Percentiles rank a stretch among this genome's conserved stretches.
Conservation (phyloP, 2,113 vertebrate genomes). For the Salvelinus alpinus region DNA sequence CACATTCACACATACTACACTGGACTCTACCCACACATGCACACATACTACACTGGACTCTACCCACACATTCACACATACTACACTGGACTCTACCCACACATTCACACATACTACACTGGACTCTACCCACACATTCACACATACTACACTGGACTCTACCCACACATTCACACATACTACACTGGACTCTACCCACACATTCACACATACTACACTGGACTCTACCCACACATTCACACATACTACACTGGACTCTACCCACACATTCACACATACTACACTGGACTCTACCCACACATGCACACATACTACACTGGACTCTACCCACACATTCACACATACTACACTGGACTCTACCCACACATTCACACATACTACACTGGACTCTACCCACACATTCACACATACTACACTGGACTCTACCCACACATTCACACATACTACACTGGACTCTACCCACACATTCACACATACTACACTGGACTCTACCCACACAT, state of each 20-base stretch:
- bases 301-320: neutral
- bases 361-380: conserved; percentile 4
- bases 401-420: neutral
- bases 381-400: neutral
- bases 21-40: neutral
- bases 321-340: neutral
- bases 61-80: neutral
- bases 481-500: neutral
- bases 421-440: neutral
- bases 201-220: neutral
- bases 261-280: conserved; percentile 1
- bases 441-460: neutral
- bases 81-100: neutral
- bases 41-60: neutral
- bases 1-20: neutral
- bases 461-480: conserved; percentile 5
- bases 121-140: neutral
- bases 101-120: neutral
- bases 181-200: neutral
- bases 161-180: neutral
- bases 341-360: neutral
- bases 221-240: neutral
- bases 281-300: neutral
- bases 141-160: neutral
- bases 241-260: neutral